phyloP scores from a whole-genome alignment of 2,113 vertebrate species.

The Corapipo altera region DNA sequence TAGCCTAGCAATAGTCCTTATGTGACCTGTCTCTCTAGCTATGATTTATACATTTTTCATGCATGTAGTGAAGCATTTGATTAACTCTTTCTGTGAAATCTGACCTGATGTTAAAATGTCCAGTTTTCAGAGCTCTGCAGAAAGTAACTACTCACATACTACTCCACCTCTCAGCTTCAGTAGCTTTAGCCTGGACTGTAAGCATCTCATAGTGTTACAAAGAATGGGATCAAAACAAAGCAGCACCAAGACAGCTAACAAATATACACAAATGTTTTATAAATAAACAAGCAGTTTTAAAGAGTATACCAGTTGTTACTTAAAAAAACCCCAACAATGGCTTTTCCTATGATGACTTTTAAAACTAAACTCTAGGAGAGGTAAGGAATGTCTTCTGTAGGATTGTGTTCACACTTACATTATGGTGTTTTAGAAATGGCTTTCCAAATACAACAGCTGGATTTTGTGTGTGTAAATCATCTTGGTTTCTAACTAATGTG shows the following conservation, averaged over 20 bases:
- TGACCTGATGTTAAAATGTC: background rate
- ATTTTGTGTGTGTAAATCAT: background rate
- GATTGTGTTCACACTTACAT: background rate
- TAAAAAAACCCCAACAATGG: background rate
- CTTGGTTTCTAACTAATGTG: background rate
- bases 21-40: background rate
- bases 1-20: background rate
- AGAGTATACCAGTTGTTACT: background rate
- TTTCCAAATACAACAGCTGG: background rate
- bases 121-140: background rate
- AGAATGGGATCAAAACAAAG: background rate
- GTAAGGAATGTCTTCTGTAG: background rate
- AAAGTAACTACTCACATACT: background rate
- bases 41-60: background rate
- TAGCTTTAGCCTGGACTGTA: background rate
- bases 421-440: background rate
- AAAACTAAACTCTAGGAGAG: background rate
- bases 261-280: background rate
- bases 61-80: background rate
- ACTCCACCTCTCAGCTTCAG: background rate
- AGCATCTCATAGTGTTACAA: background rate
- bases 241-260: background rate
- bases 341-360: background rate
- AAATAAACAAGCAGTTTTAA: background rate
- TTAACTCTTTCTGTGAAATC: background rate